Conservation (phyloP, 2,888 invertebrate species). For the Chymomyza amoena region DNA sequence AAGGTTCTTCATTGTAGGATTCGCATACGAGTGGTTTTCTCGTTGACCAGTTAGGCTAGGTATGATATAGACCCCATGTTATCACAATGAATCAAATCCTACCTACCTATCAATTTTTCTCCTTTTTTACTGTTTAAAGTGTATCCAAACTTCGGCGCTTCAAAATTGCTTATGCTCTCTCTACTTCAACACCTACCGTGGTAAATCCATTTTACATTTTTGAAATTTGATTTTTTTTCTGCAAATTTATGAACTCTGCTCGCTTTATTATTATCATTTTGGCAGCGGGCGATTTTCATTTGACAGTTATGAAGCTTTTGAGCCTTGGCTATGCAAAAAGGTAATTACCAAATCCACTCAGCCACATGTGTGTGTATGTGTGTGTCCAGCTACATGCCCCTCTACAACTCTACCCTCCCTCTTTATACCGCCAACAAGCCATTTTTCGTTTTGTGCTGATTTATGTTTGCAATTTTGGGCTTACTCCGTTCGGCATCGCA, state of each 20-base stretch:
- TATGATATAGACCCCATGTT: no score
- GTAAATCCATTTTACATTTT: not conserved
- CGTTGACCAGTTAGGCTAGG: no score
- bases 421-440: not conserved
- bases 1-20: no score
- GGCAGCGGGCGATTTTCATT: not conserved
- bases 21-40: no score
- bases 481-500: not conserved
- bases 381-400: not conserved
- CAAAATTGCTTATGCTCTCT: not conserved
- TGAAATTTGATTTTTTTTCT: slow-evolving; percentile 3
- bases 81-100: no score
- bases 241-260: slow-evolving; percentile 51
- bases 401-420: not conserved
- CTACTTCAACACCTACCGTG: not conserved
- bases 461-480: slow-evolving; percentile 11
- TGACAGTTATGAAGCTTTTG: slow-evolving; percentile 31
- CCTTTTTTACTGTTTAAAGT: not conserved
- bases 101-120: not conserved
- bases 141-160: not conserved
- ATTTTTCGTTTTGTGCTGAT: slow-evolving; percentile 8
- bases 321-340: not conserved
- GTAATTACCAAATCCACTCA: not conserved
- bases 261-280: not conserved
- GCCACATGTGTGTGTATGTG: not conserved